These are phyloP conservation scores for Amiota communis DNA, from an alignment of 2,888 invertebrate genomes.

Conservation along the genomic window DNA sequence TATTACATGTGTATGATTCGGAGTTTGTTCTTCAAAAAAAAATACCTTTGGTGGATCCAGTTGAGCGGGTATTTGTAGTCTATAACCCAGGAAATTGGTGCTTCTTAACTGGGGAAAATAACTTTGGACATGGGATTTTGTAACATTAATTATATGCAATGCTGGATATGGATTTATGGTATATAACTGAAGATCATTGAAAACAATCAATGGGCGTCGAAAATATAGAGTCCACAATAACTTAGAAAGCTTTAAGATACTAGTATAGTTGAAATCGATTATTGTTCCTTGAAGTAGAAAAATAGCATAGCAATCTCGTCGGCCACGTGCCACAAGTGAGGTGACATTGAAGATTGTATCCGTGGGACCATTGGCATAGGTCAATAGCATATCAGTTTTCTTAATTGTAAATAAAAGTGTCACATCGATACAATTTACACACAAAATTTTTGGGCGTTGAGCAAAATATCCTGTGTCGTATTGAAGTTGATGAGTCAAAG, in stretches of 20 bases:
- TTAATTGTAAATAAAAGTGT: not conserved
- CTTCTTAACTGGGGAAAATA: conserved; percentile 46
- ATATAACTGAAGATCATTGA: conserved; percentile 45
- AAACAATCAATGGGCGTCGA: conserved; percentile 47
- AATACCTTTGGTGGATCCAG: conserved; percentile 54
- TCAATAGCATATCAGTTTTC: not conserved
- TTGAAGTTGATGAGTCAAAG: conserved; percentile 47
- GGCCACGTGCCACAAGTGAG: conserved; percentile 38
- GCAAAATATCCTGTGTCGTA: conserved; percentile 18
- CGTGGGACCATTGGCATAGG: conserved; percentile 25
- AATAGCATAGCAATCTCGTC: conserved; percentile 48
- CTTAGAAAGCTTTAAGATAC: conserved; percentile 45
- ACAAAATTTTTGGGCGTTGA: not conserved
- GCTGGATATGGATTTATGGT: conserved; percentile 56
- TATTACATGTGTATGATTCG: conserved; percentile 35
- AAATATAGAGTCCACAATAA: conserved; percentile 50
- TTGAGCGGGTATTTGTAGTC: conserved; percentile 53
- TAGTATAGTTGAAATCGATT: fast-evolving
- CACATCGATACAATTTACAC: not conserved
- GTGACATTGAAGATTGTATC: conserved; percentile 46
- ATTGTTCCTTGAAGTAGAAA: conserved; percentile 39
- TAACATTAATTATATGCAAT: conserved; percentile 37
- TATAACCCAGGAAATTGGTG: conserved; percentile 47
- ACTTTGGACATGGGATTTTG: not conserved
- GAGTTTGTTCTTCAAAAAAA: conserved; percentile 37